Evolutionary conservation across 2,888 invertebrate genomes (phyloP), one percentile per base, ranked within the genome.

Genomic region (Aphidoletes aphidimyza): DNA sequence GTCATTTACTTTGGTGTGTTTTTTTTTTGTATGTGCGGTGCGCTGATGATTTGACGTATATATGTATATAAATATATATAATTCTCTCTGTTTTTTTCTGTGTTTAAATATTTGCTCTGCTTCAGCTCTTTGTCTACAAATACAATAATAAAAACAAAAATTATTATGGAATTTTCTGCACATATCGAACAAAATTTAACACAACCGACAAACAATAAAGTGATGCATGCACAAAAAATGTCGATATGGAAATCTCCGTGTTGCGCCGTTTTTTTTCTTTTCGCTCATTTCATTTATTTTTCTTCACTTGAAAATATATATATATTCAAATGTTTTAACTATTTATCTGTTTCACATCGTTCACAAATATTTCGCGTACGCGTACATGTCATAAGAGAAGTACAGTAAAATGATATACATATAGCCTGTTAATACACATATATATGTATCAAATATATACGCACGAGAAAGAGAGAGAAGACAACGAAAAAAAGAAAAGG

Each of bases 61-160:
- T n/a, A n/a, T n/a, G n/a, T n/a, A n/a, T n/a, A n/a, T n/a, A n/a
- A n/a, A n/a, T n/a, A n/a, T n/a, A n/a, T n/a, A n/a, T n/a, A n/a
- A n/a, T 69, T 69, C 30, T 34, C 69, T 54, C 54, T 47, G 8
- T 47, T 19, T 54, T 22, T 54, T 54, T 22, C 54, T n/a, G n/a
- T n/a, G n/a, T 54, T 22, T 22, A 22, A 22, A 11, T 47, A 17
- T 17, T 47, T 2, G 47, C 22, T 54, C 34, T 30, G 0, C 34
- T 69, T 69, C 69, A 30, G 69, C 69, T 69, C 69, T 69, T 69
- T 69, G 69, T 69, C 69, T 69, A 54, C 54, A 54, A 54, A 54
- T 26, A 54, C 54, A 54, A 54, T 5, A 54, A 54, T 30, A 69
- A 6, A 69, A 69, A 69, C 26, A 54, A 9, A 54, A 54, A 22